Percentiles rank a stretch among this genome's conserved stretches.
These are phyloP conservation scores for Schizopygopsis malacanthus DNA, from an alignment of 2,797 vertebrate species.

Conservation along the genomic window DNA sequence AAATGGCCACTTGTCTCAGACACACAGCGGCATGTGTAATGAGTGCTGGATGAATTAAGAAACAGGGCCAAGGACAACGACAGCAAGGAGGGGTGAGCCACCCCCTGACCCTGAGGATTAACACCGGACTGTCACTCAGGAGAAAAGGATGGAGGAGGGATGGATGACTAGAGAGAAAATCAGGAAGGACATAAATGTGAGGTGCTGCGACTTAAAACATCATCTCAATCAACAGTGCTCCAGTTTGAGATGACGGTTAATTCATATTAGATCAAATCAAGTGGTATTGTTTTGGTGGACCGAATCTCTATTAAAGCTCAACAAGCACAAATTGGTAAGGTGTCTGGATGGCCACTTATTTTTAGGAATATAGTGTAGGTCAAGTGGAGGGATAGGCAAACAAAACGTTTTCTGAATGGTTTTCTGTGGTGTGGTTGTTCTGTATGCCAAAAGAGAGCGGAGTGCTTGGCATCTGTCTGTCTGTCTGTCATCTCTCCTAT, in stretches of 20 bases:
- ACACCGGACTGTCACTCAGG: slow-evolving; percentile 55
- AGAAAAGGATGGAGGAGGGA: slow-evolving; percentile 23
- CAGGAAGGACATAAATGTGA: background rate
- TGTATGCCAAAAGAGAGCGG: slow-evolving; percentile 44
- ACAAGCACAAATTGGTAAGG: background rate
- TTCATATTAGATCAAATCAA: background rate
- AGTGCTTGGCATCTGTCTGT: slow-evolving; percentile 48
- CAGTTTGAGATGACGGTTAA: too few relatives aligned
- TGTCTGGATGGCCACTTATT: background rate
- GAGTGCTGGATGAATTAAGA: slow-evolving; percentile 56
- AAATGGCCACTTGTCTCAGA: slow-evolving; percentile 59
- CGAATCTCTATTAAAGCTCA: background rate
- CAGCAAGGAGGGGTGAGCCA: slow-evolving; percentile 53
- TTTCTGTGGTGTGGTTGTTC: slow-evolving; percentile 42
- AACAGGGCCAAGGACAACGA: slow-evolving; percentile 52
- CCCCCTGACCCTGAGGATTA: slow-evolving; percentile 57
- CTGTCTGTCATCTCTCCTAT: slow-evolving; percentile 58
- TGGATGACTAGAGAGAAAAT: slow-evolving; percentile 31
- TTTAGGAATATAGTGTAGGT: background rate
- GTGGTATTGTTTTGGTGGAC: background rate
- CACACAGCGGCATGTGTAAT: slow-evolving; percentile 60
- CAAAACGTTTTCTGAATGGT: background rate
- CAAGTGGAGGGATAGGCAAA: background rate
- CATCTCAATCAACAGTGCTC: too few relatives aligned
- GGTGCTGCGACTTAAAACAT: background rate